A percentile compares a stretch with the other conserved stretches of the same genome.
phyloP scores from a whole-genome alignment of 1,140 invertebrate genomes.

The Eubasilissa regina region DNA sequence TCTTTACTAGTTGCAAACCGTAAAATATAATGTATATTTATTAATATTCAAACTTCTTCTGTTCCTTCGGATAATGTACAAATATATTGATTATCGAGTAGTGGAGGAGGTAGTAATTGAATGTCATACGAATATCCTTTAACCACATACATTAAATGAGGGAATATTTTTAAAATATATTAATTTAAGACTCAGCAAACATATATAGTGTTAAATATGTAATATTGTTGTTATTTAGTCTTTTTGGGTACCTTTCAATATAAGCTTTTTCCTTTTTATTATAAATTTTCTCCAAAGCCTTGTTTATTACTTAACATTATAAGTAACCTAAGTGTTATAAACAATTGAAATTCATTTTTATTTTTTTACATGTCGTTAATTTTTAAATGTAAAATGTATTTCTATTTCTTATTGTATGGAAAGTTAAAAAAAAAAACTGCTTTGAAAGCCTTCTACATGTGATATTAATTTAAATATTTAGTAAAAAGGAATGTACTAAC shows the following conservation, averaged over 20 bases:
- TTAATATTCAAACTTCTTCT: too few species aligned
- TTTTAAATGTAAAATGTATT: not conserved
- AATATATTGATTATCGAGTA: not conserved
- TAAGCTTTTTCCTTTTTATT: not conserved
- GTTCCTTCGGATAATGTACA: not conserved
- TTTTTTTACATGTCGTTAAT: slow-evolving; percentile 8
- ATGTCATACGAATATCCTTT: too few species aligned
- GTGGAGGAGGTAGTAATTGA: not conserved
- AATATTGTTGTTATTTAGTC: too few species aligned
- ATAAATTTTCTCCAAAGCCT: not conserved
- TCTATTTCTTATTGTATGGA: slow-evolving; percentile 13
- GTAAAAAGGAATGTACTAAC: slow-evolving; percentile 11
- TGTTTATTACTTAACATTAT: not conserved
- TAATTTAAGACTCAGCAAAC: too few species aligned
- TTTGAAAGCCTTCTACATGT: slow-evolving; percentile 55
- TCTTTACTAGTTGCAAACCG: slow-evolving; percentile 8
- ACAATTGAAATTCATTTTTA: not conserved
- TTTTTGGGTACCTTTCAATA: not conserved
- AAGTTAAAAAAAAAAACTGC: slow-evolving; percentile 11
- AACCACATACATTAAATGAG: too few species aligned
- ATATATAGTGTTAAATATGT: too few species aligned
- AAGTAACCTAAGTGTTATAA: slow-evolving; percentile 1
- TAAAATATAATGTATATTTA: too few species aligned
- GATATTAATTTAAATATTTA: slow-evolving; percentile 57
- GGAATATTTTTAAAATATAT: too few species aligned